A percentile compares a stretch with the other conserved stretches of the same genome.
phyloP scores from a whole-genome alignment of 2,113 vertebrate genomes.

The Callospermophilus lateralis region DNA sequence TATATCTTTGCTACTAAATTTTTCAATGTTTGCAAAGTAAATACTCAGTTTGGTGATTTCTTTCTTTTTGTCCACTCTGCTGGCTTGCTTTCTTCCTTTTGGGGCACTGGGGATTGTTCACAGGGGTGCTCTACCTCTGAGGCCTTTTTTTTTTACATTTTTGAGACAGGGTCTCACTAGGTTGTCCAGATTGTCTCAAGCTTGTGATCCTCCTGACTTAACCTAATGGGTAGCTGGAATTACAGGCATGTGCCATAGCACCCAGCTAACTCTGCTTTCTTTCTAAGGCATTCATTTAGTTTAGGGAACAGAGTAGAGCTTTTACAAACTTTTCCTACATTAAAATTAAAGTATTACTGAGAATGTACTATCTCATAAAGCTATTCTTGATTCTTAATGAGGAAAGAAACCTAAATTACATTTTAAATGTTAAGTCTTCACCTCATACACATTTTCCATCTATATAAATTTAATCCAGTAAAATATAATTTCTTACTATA shows the following conservation, averaged over 20 bases:
- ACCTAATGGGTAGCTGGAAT: neutral
- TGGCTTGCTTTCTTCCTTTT: neutral
- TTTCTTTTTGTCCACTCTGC: neutral
- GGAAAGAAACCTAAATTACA: slow-evolving; percentile 53
- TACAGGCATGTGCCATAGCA: neutral
- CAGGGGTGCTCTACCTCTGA: no score
- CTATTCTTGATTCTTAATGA: slow-evolving; percentile 61
- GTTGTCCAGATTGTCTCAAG: neutral
- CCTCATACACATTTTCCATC: slow-evolving; percentile 19
- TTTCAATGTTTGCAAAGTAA: neutral
- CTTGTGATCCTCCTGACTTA: neutral
- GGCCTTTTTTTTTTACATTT: neutral
- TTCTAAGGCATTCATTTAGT: neutral
- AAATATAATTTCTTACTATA: slow-evolving; percentile 52
- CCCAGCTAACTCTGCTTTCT: neutral
- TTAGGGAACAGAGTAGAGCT: neutral
- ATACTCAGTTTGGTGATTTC: neutral
- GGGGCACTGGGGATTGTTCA: neutral
- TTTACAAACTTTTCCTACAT: slow-evolving; percentile 23
- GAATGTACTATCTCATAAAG: slow-evolving; percentile 11
- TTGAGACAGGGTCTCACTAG: neutral
- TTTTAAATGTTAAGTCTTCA: slow-evolving; percentile 65
- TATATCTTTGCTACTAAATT: neutral
- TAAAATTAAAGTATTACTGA: slow-evolving; percentile 20
- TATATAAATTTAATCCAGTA: slow-evolving; percentile 70